Conservation (phyloP, 1,140 invertebrate species). For the Drosophila lowei region DNA sequence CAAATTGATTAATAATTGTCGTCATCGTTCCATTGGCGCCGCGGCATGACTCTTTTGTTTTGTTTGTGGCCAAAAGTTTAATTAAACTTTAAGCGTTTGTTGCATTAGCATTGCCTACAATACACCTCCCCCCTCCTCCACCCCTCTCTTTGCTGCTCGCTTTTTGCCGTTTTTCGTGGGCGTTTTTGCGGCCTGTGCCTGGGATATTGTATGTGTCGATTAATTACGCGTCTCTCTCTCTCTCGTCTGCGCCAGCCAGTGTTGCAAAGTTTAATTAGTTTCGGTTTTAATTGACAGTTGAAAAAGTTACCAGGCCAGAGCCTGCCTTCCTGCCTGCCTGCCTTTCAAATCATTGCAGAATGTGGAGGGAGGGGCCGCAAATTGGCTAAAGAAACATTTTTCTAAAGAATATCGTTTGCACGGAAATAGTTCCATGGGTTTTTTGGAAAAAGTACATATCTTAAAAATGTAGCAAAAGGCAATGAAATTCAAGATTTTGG, state of each 20-base stretch:
- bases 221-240: conserved; percentile 68
- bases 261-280: conserved; percentile 79
- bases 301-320: conserved; percentile 59
- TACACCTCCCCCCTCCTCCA: not conserved
- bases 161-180: conserved; percentile 10
- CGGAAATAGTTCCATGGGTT: too few species aligned
- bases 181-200: conserved; percentile 27
- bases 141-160: not conserved
- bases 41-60: conserved; percentile 45
- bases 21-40: conserved; percentile 52
- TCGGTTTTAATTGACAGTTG: conserved; percentile 74
- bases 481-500: too few species aligned
- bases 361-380: conserved; percentile 2
- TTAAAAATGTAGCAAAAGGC: too few species aligned
- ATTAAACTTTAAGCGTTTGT: conserved; percentile 74
- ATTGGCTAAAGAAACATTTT: too few species aligned
- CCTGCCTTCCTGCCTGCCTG: conserved; percentile 18
- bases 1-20: conserved; percentile 78
- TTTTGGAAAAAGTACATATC: too few species aligned
- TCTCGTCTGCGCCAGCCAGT: conserved; percentile 49
- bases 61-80: conserved; percentile 55
- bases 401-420: too few species aligned
- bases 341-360: conserved; percentile 35
- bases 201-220: conserved; percentile 56
- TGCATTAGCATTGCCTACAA: conserved; percentile 41